A percentile compares a stretch with the other conserved stretches of the same genome.
phyloP scores from a whole-genome alignment of 2,888 invertebrate species.

The Macropis europaea region DNA sequence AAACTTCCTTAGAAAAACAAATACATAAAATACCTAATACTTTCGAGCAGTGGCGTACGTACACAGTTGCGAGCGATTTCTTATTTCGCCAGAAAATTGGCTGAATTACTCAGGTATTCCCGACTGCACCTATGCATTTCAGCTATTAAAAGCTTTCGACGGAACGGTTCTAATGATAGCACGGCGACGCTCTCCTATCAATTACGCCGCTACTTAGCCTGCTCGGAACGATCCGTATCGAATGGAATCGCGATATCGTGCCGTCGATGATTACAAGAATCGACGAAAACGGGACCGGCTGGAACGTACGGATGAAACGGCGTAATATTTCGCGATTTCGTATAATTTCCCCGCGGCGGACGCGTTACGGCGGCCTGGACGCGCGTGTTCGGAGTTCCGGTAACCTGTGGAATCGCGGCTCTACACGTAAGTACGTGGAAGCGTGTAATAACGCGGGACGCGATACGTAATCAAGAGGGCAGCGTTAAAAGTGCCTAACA shows the following conservation, averaged over 20 bases:
- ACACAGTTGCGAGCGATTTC: too few species aligned
- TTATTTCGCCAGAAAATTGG: too few species aligned
- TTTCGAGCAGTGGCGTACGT: too few species aligned
- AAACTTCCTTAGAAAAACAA: too few species aligned
- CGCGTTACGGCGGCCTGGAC: conserved; percentile 8
- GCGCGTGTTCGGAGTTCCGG: conserved; percentile 42
- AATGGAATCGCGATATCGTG: neutral
- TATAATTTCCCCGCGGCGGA: conserved; percentile 38
- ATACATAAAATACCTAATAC: too few species aligned
- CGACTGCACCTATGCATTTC: too few species aligned
- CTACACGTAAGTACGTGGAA: conserved; percentile 54
- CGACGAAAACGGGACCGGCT: neutral
- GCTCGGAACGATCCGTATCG: neutral
- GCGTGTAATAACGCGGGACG: conserved; percentile 64
- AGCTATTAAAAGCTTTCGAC: too few species aligned
- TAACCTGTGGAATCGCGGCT: conserved; percentile 48
- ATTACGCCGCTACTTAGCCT: conserved; percentile 5
- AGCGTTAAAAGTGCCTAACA: conserved; percentile 39
- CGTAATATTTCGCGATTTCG: conserved; percentile 24
- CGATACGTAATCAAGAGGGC: conserved; percentile 67
- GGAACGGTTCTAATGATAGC: neutral
- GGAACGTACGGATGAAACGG: neutral
- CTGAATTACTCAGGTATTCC: too few species aligned
- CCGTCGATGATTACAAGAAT: conserved; percentile 10
- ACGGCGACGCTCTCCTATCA: conserved; percentile 12